Percentiles rank a stretch among this genome's conserved stretches.
These are phyloP conservation scores for Onychomys arenicola DNA, from an alignment of 2,797 vertebrate species.

Conservation along the genomic window DNA sequence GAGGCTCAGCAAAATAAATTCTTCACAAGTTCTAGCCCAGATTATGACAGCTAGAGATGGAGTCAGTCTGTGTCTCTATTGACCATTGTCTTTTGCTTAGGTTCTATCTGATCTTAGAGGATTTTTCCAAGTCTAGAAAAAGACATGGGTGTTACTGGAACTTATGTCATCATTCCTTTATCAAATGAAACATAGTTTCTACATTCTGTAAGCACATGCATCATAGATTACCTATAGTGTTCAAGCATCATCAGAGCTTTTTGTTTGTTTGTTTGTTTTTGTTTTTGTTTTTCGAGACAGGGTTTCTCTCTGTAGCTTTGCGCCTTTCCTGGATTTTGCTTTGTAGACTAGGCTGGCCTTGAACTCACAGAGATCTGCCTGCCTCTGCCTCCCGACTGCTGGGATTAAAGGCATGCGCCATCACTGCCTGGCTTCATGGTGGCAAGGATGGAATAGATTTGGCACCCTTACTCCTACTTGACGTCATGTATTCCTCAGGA, in stretches of 20 bases:
- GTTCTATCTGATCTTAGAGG: neutral
- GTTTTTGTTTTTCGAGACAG: no score
- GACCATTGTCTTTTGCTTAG: neutral
- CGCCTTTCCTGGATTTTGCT: no score
- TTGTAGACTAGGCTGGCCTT: no score
- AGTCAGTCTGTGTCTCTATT: neutral
- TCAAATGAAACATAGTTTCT: constrained; percentile 29
- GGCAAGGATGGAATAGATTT: neutral
- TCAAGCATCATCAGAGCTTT: constrained; percentile 6
- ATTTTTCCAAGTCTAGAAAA: constrained; percentile 34
- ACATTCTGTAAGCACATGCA: neutral
- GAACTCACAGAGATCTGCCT: no score
- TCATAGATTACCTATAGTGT: neutral
- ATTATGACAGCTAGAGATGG: neutral
- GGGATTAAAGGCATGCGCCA: no score
- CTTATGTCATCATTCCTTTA: constrained; percentile 40
- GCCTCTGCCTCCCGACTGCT: no score
- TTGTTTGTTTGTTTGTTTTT: no score
- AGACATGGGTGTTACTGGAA: constrained; percentile 13
- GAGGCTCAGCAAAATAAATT: constrained; percentile 33
- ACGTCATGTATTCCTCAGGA: neutral
- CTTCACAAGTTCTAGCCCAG: neutral
- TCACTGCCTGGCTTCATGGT: no score
- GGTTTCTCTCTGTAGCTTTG: no score
- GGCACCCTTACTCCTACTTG: neutral